Conservation (phyloP, 2,797 vertebrate species). For the Mareca penelope region DNA sequence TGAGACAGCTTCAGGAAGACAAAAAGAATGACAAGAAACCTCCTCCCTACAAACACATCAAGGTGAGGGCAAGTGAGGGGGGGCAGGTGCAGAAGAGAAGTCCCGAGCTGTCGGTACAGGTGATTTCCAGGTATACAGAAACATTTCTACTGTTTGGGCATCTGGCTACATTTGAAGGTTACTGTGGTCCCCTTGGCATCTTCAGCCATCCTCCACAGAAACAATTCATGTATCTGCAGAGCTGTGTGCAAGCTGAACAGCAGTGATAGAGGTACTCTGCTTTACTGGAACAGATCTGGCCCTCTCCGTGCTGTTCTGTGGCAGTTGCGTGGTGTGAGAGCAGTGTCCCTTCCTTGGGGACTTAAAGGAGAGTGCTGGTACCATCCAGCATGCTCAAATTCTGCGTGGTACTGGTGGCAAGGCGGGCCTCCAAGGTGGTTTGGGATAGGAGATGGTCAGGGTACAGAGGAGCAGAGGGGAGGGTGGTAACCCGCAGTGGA, state of each 20-base stretch:
- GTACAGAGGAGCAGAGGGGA: neutral
- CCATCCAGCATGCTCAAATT: accelerated
- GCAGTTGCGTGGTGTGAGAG: neutral
- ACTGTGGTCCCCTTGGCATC: neutral
- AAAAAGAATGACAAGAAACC: conserved; percentile 95
- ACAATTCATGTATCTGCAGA: neutral
- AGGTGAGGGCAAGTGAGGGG: conserved; percentile 80
- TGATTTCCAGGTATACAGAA: conserved; percentile 14
- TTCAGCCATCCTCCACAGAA: neutral
- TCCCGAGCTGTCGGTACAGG: neutral
- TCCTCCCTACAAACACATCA: conserved; percentile 96
- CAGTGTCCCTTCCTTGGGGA: neutral
- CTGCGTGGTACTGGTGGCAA: neutral
- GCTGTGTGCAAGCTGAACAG: neutral
- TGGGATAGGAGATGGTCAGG: neutral
- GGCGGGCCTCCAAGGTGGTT: neutral
- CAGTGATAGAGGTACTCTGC: neutral
- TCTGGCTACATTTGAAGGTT: neutral
- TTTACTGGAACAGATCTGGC: neutral
- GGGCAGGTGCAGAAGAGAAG: neutral
- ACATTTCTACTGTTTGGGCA: neutral
- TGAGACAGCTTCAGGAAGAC: conserved; percentile 95
- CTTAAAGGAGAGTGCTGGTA: neutral
- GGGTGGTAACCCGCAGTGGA: neutral
- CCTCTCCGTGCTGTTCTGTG: neutral